These are phyloP conservation scores for Neoseiulus cucumeris DNA, from an alignment of 1,140 invertebrate genomes.

Conservation along the genomic window DNA sequence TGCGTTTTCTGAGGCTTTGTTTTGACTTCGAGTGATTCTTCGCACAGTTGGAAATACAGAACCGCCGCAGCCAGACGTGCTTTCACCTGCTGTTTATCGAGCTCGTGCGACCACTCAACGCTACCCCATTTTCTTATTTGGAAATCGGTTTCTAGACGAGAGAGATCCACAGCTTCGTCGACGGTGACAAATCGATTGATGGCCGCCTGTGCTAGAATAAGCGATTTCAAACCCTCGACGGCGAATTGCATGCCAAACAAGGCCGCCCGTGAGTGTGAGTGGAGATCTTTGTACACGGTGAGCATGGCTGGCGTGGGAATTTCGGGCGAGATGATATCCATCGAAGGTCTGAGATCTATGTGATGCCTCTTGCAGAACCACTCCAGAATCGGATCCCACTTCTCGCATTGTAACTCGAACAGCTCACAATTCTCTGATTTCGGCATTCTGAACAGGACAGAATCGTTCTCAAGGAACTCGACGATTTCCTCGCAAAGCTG, in stretches of 20 bases:
- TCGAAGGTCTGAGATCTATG: background rate
- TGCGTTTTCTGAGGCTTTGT: background rate
- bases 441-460: conserved; percentile 24
- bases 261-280: background rate
- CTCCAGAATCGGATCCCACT: conserved; percentile 1
- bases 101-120: conserved; percentile 7
- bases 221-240: conserved; percentile 73
- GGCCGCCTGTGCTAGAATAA: conserved; percentile 59
- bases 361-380: background rate
- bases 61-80: background rate
- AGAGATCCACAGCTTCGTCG: conserved; percentile 56
- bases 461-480: conserved; percentile 28
- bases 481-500: conserved; percentile 22
- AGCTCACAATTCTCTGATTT: background rate
- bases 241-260: conserved; percentile 50
- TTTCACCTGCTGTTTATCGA: background rate
- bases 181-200: conserved; percentile 50
- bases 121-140: conserved; percentile 29
- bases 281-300: background rate
- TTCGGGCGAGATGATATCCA: background rate
- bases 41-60: background rate
- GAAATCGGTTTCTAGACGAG: conserved; percentile 71
- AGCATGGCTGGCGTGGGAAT: background rate
- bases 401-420: background rate
- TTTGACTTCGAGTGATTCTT: background rate